These are phyloP conservation scores for Serilophus lunatus DNA, from an alignment of 2,113 vertebrate species.

Conservation along the genomic window DNA sequence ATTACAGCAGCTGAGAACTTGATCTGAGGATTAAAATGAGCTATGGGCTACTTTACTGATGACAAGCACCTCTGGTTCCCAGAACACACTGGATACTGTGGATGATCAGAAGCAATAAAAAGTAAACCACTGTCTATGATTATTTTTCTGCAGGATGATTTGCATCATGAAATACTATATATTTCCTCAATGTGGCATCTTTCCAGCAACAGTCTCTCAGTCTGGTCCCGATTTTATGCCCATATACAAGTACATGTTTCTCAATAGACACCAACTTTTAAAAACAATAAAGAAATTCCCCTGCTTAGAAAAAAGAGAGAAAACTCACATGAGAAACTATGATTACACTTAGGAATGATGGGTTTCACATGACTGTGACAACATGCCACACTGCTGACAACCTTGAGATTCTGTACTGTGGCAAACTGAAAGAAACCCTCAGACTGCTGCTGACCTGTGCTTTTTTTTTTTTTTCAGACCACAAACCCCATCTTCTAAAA, in stretches of 20 bases:
- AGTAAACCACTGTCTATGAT: conserved; percentile 5
- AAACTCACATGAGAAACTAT: neutral
- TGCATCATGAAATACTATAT: neutral
- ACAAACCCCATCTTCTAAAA: neutral
- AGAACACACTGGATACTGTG: conserved; percentile 5
- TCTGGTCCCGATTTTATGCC: conserved; percentile 28
- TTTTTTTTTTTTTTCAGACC: neutral
- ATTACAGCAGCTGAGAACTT: conserved; percentile 18
- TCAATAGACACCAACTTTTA: neutral
- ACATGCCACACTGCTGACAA: neutral
- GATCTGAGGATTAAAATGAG: conserved; percentile 21
- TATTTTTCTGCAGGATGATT: conserved; percentile 35
- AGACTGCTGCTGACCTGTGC: neutral
- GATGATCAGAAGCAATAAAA: conserved; percentile 6
- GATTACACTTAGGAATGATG: neutral
- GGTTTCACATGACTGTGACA: conserved; percentile 11
- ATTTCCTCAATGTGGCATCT: neutral
- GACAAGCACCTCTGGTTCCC: neutral
- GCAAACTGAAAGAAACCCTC: neutral
- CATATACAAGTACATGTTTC: neutral
- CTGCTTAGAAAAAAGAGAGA: conserved; percentile 26
- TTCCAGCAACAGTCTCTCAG: conserved; percentile 12
- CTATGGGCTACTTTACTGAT: neutral
- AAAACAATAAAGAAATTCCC: conserved; percentile 43
- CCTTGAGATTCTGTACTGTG: neutral